Evolutionary conservation across 1,140 invertebrate species (phyloP).

Genomic region (Pinna nobilis): DNA sequence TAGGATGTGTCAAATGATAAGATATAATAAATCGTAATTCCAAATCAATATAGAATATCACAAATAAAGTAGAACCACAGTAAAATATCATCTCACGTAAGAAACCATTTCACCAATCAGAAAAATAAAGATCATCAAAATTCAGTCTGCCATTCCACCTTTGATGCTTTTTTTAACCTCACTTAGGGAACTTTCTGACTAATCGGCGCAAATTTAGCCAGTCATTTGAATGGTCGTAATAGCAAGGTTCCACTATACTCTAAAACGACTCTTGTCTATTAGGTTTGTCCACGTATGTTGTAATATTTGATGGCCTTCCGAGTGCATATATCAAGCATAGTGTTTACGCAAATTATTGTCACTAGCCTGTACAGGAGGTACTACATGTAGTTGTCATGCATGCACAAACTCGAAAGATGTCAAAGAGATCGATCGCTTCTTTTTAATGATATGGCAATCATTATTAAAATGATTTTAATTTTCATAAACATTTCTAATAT

Average conservation of each 20-base stretch:
- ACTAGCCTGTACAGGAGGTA: no score
- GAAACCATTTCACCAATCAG: background rate
- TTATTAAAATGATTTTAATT: constrained; percentile 5
- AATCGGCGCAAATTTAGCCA: no score
- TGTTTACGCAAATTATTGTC: no score
- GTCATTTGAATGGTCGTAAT: no score
- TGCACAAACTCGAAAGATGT: background rate
- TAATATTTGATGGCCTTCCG: no score
- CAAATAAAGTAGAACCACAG: background rate
- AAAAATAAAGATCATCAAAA: constrained; percentile 1
- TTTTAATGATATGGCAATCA: background rate
- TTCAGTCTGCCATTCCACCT: no score
- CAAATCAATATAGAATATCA: background rate
- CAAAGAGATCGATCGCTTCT: constrained; percentile 7
- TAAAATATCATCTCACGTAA: background rate
- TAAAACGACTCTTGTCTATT: no score
- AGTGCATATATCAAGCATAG: no score
- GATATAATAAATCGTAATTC: background rate
- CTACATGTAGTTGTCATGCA: background rate
- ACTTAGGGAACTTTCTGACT: no score
- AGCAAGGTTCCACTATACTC: no score
- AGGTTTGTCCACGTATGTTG: no score
- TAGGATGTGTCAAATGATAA: background rate
- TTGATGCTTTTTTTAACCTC: no score
- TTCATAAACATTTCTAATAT: constrained; percentile 8